Base-by-base conservation (phyloP, 2,113 vertebrate genomes). In the Myotis lucifugus region DNA sequence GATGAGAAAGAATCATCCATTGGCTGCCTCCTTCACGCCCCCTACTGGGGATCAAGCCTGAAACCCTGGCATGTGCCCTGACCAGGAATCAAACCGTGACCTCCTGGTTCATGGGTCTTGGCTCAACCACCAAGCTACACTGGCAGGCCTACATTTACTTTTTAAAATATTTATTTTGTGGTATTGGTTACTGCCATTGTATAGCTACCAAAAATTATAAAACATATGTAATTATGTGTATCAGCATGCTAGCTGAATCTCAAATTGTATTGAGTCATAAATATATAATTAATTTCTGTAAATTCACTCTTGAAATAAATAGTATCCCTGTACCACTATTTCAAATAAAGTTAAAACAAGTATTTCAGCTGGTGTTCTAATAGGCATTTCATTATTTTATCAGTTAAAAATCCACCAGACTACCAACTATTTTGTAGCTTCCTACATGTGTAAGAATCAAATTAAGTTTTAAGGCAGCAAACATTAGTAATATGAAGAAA, bases 311-410 rank as follows among this genome's bases (percentile, higher is more conserved):
- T 79, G 56, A 94, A 90, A 81, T 87, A 90, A 90, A 81, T 87
- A 90, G 56, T 64, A 54, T 91, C 56, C 34, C 52, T 1, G n/a
- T 90, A 42, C 23, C n/a, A 84, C 46, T 84, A 54, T 86, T 96
- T 93, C 13, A 94, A 91, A 59, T 79, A 61, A 87, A 81, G 56
- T 74, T 78, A 91, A 93, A 92, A 69, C n/a, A 88, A 18, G 15
- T 46, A 84, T 85, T 95, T 84, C 8, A 69, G n/a, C 61, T 89
- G 21, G 5, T 76, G 59, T 84, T 79, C 21, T 95, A 87, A 88
- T 90, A 85, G 59, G 4, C 69, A 52, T 95, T 78, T 85, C 29
- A 64, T 0, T 13, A 0, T 48, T 95, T 59, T 67, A 82, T 92
- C 67, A 56, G 82, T 84, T 85, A 79, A 92, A 93, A 52, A 91